These are phyloP conservation scores for Chionodraco myersi DNA, from an alignment of 2,113 vertebrate genomes.

Conservation along the genomic window DNA sequence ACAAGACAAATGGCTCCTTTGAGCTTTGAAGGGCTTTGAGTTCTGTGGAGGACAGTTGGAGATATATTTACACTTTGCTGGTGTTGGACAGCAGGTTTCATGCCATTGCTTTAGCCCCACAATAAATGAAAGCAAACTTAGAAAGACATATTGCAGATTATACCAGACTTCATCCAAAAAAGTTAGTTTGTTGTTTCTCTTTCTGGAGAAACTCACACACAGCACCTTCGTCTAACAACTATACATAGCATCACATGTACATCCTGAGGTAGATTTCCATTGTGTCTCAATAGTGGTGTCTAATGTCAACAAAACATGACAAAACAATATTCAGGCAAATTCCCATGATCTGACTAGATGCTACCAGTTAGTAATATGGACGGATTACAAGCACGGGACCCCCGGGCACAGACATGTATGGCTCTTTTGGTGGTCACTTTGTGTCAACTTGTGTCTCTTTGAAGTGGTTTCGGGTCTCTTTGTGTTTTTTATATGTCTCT, in stretches of 20 bases:
- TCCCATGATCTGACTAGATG: slow-evolving; percentile 41
- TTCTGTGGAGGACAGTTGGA: slow-evolving; percentile 48
- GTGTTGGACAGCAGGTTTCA: slow-evolving; percentile 71
- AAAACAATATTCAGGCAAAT: slow-evolving; percentile 55
- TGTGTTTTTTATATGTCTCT: too few relatives aligned
- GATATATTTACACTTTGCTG: slow-evolving; percentile 69
- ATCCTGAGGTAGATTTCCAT: slow-evolving; percentile 93
- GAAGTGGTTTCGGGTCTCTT: not conserved
- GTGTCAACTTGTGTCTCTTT: not conserved
- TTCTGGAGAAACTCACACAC: slow-evolving; percentile 63
- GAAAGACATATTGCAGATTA: slow-evolving; percentile 16
- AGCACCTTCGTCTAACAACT: slow-evolving; percentile 62
- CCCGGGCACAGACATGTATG: not conserved
- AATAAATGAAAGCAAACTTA: slow-evolving; percentile 27
- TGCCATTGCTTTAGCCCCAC: slow-evolving; percentile 49
- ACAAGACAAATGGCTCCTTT: slow-evolving; percentile 28
- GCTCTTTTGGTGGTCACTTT: too few relatives aligned
- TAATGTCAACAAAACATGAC: slow-evolving; percentile 71
- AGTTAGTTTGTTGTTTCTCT: slow-evolving; percentile 36
- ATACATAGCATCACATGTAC: slow-evolving; percentile 67
- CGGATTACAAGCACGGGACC: not conserved
- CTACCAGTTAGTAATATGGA: slow-evolving; percentile 22
- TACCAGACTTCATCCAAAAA: slow-evolving; percentile 12
- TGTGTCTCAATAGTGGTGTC: slow-evolving; percentile 80
- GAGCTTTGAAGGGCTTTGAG: slow-evolving; percentile 47